These are phyloP conservation scores for Microtus richardsoni DNA, from an alignment of 2,113 vertebrate genomes.

Conservation along the genomic window DNA sequence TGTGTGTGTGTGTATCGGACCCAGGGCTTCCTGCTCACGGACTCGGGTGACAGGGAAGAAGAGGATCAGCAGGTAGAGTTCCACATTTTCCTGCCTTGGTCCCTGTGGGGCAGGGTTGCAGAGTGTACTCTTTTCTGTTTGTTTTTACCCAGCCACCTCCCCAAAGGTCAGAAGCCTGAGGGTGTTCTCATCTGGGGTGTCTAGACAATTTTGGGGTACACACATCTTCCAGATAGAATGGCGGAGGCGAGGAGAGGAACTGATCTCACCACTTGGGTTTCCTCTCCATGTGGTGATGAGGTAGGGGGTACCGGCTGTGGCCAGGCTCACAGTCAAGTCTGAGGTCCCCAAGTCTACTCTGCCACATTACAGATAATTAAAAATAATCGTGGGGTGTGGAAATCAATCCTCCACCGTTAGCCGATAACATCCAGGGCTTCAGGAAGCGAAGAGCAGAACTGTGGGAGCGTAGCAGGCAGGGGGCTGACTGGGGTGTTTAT, in stretches of 20 bases:
- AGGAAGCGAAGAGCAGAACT: not conserved
- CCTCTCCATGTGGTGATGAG: not conserved
- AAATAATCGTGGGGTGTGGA: slow-evolving; percentile 69
- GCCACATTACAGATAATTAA: slow-evolving; percentile 68
- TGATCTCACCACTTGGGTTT: fast-evolving
- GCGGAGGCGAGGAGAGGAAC: not conserved
- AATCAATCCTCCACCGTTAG: slow-evolving; percentile 60
- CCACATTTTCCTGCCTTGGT: not conserved
- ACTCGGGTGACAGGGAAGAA: not conserved
- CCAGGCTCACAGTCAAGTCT: not conserved
- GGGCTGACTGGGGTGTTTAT: fast-evolving
- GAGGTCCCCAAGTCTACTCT: not conserved
- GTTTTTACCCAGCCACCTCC: not conserved
- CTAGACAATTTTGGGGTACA: not conserved
- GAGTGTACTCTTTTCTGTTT: too few relatives aligned
- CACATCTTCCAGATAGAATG: not conserved
- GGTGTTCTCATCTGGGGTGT: not conserved
- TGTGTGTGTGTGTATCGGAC: not conserved
- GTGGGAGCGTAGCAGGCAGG: fast-evolving
- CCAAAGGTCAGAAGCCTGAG: not conserved
- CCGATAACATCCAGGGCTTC: not conserved
- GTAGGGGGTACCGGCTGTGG: too few relatives aligned
- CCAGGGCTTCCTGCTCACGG: not conserved
- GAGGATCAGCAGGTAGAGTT: too few relatives aligned
- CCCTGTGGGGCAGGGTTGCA: not conserved